Conservation (phyloP, 2,888 invertebrate species). For the Noctua fimbriata region DNA sequence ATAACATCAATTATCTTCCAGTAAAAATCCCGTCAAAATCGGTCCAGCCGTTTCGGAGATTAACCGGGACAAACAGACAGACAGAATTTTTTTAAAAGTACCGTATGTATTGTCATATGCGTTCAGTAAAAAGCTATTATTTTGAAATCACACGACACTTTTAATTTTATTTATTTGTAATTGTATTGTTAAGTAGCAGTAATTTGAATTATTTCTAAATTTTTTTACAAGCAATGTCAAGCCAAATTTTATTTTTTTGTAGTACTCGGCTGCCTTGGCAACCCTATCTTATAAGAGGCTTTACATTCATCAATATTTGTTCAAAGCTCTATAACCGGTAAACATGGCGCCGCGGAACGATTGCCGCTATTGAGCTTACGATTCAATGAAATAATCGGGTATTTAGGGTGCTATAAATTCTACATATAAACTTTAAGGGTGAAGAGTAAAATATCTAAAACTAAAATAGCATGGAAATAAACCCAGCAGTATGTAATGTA, state of each 20-base stretch:
- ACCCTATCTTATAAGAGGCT: conserved; percentile 51
- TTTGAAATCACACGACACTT: no score
- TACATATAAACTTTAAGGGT: conserved; percentile 1
- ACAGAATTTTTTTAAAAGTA: no score
- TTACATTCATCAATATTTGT: conserved; percentile 62
- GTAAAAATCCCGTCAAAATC: no score
- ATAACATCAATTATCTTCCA: no score
- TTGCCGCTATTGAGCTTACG: conserved; percentile 41
- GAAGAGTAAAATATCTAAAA: background rate
- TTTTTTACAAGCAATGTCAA: conserved; percentile 3
- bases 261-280: conserved; percentile 7
- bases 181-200: background rate
- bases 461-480: background rate
- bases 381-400: conserved; percentile 50
- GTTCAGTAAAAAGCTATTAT: no score
- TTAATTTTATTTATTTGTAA: no score
- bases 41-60: no score
- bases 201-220: background rate
- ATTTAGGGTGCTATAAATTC: conserved; percentile 18
- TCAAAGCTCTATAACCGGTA: conserved; percentile 45
- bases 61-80: no score
- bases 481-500: background rate
- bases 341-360: conserved; percentile 49
- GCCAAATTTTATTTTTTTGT: no score
- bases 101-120: no score